Evolutionary conservation across 2,888 invertebrate species (phyloP), one percentile per base, ranked within the genome.

Genomic region (Spisula solida): DNA sequence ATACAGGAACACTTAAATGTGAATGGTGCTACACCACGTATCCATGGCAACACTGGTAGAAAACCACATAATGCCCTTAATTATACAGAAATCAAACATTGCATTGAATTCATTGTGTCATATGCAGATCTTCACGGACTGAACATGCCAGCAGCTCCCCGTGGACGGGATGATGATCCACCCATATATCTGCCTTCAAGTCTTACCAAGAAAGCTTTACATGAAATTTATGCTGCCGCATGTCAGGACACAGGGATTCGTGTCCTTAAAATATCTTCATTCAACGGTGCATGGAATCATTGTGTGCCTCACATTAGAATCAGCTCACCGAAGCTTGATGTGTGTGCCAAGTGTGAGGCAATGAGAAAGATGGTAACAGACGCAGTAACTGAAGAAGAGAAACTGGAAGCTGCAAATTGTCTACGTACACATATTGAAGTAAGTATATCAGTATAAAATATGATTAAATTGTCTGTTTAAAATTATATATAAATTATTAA

Each of bases 21-120:
- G n/a, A 31, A 80, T 70, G 83, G 86, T 5, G 6, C 18, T 20
- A 80, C 80, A 5, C 80, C 86, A 51, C 16, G 82, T 18, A 25
- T 81, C 0, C 89, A 89, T 66, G 86, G 86, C 14, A 89, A 89
- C 80, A 48, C 29, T 16, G 81, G 83, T 0, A 66, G 41, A 47
- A 79, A 79, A 41, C 86, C 86, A 12, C 41, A 70, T 10, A 56
- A 89, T 51, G 34, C 83, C 0, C 18, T 86, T 0, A 25, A 29
- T 31, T 85, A 18, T 82, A 48, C 75, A 41, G 60, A 86, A 25
- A 66, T 86, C 6, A 78, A 34, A 18, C 20, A 25, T 81, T 18
- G 8, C 8, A 47, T 86, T 47, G 14, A 81, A 25, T 86, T 34
- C n/a, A 8, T 86, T n/a, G 16, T 60, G 20, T 18, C 6, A 1